Conservation (phyloP, 2,888 invertebrate genomes). For the Drosophila sordidapex region DNA sequence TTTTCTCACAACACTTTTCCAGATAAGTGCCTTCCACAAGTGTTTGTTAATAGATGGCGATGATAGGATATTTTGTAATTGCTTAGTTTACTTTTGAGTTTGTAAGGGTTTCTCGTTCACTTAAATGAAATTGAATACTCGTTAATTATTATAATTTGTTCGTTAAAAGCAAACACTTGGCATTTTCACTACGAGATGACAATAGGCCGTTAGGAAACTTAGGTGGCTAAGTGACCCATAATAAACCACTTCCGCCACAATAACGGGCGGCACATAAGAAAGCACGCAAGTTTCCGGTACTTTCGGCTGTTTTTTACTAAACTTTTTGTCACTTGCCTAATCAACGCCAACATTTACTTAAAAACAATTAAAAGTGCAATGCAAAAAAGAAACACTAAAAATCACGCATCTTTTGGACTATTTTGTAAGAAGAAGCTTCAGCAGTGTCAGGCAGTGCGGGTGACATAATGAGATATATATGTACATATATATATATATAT, state of each 20-base stretch:
- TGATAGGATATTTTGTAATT: background rate
- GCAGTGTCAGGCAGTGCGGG: background rate
- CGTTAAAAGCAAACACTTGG: background rate
- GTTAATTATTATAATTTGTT: background rate
- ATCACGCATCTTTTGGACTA: background rate
- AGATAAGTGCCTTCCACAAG: background rate
- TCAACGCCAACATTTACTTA: conserved; percentile 35
- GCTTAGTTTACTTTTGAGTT: background rate
- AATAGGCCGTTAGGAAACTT: background rate
- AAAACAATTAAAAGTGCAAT: conserved; percentile 58
- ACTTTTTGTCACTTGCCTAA: conserved; percentile 47
- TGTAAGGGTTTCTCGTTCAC: background rate
- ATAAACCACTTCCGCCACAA: conserved; percentile 58
- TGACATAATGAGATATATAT: conserved; percentile 41
- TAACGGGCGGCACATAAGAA: conserved; percentile 36
- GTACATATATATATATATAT: background rate
- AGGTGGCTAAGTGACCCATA: conserved; percentile 26
- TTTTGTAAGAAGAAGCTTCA: conserved; percentile 9
- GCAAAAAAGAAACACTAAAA: conserved; percentile 10
- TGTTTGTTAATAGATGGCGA: background rate
- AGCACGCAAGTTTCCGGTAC: conserved; percentile 50
- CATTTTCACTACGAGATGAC: background rate
- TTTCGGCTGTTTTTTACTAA: conserved; percentile 24
- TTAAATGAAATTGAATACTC: background rate
- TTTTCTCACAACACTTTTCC: background rate